A percentile compares a stretch with the other conserved stretches of the same genome.
Evolutionary conservation across 2,888 invertebrate genomes (phyloP).

Genomic region (Galerucella nymphaeae): DNA sequence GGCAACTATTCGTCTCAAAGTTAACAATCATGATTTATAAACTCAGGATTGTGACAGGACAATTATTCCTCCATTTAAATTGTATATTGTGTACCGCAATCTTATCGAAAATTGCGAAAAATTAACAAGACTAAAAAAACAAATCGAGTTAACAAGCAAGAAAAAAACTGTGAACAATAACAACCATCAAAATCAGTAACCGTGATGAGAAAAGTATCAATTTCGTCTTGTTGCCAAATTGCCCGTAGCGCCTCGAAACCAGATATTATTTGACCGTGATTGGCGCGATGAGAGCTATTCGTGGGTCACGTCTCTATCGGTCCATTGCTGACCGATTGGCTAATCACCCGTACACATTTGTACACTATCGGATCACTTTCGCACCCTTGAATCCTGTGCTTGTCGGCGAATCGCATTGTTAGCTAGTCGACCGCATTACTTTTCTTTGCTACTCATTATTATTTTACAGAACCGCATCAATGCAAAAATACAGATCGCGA

Average conservation of each 20-base stretch:
- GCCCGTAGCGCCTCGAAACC: constrained; percentile 28
- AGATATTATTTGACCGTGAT: constrained; percentile 38
- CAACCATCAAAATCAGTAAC: constrained; percentile 17
- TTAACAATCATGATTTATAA: neutral
- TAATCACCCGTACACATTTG: constrained; percentile 60
- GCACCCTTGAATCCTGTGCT: constrained; percentile 46
- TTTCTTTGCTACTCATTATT: constrained; percentile 35
- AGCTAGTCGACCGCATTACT: constrained; percentile 46
- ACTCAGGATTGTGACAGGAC: neutral
- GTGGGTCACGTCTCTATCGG: constrained; percentile 47
- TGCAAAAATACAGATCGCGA: neutral
- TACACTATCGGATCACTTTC: constrained; percentile 58
- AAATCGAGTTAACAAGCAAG: constrained; percentile 7
- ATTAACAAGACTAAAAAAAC: constrained; percentile 1
- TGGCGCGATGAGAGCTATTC: constrained; percentile 37
- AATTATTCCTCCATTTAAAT: neutral
- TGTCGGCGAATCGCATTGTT: constrained; percentile 46
- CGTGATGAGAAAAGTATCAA: constrained; percentile 20
- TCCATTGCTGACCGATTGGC: constrained; percentile 42
- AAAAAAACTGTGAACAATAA: constrained; percentile 16
- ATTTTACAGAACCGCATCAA: neutral
- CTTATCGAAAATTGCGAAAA: neutral
- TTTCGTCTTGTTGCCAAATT: constrained; percentile 22
- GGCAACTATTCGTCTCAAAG: neutral
- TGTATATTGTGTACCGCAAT: neutral